phyloP scores from a whole-genome alignment of 2,113 vertebrate species.

The Tupaia chinensis region DNA sequence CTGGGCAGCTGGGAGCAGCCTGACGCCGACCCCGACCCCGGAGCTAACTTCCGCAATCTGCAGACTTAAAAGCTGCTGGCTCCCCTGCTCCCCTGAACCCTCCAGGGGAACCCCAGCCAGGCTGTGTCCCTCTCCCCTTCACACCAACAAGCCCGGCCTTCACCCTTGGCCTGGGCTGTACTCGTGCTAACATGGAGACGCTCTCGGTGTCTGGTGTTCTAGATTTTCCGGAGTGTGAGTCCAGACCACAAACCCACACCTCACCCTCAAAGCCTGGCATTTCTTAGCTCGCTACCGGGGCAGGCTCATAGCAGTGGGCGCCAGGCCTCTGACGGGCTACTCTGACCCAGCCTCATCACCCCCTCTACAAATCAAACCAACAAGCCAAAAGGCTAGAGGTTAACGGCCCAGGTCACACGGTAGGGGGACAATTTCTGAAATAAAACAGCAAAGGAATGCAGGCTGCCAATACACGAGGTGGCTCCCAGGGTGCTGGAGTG shows the following conservation, averaged over 20 bases:
- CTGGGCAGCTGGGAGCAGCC: neutral
- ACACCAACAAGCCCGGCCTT: accelerated
- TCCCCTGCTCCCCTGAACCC: too few relatives aligned
- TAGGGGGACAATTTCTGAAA: neutral
- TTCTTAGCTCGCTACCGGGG: neutral
- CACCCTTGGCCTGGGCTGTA: neutral
- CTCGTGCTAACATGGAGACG: neutral
- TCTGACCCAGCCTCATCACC: neutral
- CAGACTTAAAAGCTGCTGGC: neutral
- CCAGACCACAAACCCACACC: neutral
- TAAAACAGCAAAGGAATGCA: neutral
- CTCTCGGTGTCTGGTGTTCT: too few relatives aligned
- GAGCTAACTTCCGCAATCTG: neutral
- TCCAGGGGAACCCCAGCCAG: too few relatives aligned
- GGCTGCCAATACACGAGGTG: neutral
- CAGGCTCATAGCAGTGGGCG: too few relatives aligned
- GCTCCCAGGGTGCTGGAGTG: neutral
- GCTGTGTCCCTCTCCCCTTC: neutral
- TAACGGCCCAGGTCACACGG: too few relatives aligned
- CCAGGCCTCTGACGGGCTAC: too few relatives aligned
- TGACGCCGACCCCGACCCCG: neutral
- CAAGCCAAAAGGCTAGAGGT: neutral
- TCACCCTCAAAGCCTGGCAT: neutral
- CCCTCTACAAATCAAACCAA: neutral
- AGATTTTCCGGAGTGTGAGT: neutral